phyloP scores from a whole-genome alignment of 2,113 vertebrate species.

The Hiodon alosoides region DNA sequence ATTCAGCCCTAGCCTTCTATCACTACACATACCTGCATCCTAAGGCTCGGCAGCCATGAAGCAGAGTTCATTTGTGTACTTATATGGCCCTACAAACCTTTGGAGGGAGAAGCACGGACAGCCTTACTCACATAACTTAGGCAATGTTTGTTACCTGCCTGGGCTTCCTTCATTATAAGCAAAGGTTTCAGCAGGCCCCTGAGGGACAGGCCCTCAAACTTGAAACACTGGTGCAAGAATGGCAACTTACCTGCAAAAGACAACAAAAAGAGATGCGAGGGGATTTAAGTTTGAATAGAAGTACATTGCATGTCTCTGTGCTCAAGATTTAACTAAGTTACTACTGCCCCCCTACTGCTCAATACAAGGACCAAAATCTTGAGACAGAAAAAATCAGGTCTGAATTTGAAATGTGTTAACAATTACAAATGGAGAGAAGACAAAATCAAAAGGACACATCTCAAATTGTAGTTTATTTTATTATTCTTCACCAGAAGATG shows the following conservation, averaged over 20 bases:
- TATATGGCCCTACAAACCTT: too few species aligned
- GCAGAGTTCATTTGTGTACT: too few species aligned
- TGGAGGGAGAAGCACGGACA: too few species aligned
- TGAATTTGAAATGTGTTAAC: not conserved
- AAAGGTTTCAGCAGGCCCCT: not conserved
- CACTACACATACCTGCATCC: too few species aligned
- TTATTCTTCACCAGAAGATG: not conserved
- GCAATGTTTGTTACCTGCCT: not conserved
- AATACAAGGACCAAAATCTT: too few species aligned
- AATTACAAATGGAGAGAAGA: not conserved
- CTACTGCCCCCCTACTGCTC: not conserved
- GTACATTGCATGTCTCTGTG: not conserved
- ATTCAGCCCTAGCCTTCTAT: too few species aligned
- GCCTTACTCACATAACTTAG: too few species aligned
- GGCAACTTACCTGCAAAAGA: constrained; percentile 52
- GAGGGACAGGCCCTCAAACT: constrained; percentile 10
- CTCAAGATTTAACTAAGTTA: not conserved
- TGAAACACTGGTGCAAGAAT: constrained; percentile 25
- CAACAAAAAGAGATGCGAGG: constrained; percentile 18
- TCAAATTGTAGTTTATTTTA: not conserved
- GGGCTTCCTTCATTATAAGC: not conserved
- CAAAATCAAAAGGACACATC: not conserved
- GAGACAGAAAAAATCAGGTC: too few species aligned
- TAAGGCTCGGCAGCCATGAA: too few species aligned
- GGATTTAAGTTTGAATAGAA: not conserved